Base-by-base conservation (phyloP, 2,888 invertebrate genomes). In the Calliopum simillimum region DNA sequence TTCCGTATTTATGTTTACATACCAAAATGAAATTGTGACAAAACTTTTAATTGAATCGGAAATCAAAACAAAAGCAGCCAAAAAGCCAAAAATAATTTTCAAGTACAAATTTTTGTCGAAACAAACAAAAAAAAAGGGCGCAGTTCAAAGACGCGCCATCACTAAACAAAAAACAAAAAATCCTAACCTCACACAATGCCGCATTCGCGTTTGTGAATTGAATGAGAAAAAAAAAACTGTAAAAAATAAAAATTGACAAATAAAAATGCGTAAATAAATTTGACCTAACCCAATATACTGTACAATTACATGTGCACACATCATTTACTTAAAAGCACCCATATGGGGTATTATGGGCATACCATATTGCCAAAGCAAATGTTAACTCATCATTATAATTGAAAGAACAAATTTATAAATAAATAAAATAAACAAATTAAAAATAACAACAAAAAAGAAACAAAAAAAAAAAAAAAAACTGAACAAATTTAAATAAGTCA, bases 81-180 rank as follows among this genome's bases (percentile, higher is more conserved):
- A 33, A 33, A 33, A 33, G 33, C 33, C 33, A 33, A 33, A 33
- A 33, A 33, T 33, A 33, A 33, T 33, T 33, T 33, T 33, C 33
- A 33, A 33, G 33, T 33, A 33, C 33, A 33, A 33, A 33, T 16
- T 51, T 51, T 51, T 21, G 51, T 11, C 14, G 3, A 21, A 51
- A 66, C 70, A n/a, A n/a, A 73, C 67, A 56, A 55, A 19, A 25
- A 61, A 61, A 71, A 63, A 66, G 69, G 69, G 68, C 75, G 70
- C 61, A 70, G 69, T 65, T 62, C 64, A 69, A 63, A 63, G 56
- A 49, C 63, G 58, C 49, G 56, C 55, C 14, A 19, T 33, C 62
- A 71, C 56, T 68, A 68, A 63, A 65, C 33, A 33, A 33, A 33
- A n/a, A n/a, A n/a, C n/a, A n/a, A n/a, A 25, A 33, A 33, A 33